Evolutionary conservation across 2,113 vertebrate species (phyloP).

Genomic region (Orycteropus afer): DNA sequence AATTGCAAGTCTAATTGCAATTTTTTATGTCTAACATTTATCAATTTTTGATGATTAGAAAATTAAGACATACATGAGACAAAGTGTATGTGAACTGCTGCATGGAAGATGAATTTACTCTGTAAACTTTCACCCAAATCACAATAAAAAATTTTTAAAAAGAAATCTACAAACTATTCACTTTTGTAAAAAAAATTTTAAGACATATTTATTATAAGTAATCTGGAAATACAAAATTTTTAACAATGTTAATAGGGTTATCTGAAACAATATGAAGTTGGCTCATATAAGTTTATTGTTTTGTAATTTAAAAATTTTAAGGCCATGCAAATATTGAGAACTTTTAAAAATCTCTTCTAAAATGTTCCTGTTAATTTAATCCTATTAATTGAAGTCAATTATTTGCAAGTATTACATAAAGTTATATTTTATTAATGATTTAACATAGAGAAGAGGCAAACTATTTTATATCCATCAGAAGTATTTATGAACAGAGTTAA

Average conservation of each 20-base stretch:
- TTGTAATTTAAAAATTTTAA: background rate
- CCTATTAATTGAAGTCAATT: background rate
- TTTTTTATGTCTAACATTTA: no score
- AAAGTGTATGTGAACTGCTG: no score
- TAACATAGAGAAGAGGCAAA: background rate
- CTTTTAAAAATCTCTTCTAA: conserved; percentile 13
- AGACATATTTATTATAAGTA: background rate
- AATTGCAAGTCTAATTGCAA: no score
- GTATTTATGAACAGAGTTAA: background rate
- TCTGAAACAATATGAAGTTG: background rate
- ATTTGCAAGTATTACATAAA: background rate
- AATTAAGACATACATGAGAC: no score
- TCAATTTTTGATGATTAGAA: background rate
- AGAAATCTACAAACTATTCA: no score
- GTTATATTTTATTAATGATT: background rate
- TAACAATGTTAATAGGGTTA: background rate
- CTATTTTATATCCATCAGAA: background rate
- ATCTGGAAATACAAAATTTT: conserved; percentile 1
- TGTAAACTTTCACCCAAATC: no score
- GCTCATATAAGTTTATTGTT: background rate
- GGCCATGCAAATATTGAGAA: background rate
- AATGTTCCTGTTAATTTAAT: conserved; percentile 18
- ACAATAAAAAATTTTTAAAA: no score
- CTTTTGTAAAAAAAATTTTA: no score
- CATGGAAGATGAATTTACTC: no score